Percentiles rank a stretch among this genome's conserved stretches.
Evolutionary conservation across 2,113 vertebrate species (phyloP).

Genomic region (Ammospiza nelsoni): DNA sequence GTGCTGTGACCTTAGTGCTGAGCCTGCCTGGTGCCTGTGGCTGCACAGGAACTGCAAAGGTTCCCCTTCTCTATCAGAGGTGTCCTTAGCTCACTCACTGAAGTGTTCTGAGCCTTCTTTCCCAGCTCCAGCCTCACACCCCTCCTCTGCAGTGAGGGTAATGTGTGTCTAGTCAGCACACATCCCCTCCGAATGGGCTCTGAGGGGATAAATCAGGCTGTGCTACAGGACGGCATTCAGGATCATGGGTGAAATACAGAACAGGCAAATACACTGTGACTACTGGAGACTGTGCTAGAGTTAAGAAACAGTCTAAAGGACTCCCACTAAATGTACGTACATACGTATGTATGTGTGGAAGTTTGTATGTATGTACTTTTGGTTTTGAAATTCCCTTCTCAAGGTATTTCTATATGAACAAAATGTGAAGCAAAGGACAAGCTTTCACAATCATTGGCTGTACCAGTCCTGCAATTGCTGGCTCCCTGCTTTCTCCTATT

Average conservation of each 20-base stretch:
- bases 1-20: neutral
- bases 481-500: neutral
- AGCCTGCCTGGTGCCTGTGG: neutral
- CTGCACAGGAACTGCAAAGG: neutral
- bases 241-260: neutral
- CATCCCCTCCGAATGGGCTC: neutral
- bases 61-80: neutral
- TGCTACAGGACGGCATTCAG: neutral
- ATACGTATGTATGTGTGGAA: too few species aligned
- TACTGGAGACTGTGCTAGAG: neutral
- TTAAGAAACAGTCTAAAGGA: neutral
- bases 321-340: too few species aligned
- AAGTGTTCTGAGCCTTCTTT: neutral
- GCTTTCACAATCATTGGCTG: neutral
- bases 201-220: neutral
- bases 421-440: neutral
- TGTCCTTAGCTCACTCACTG: neutral
- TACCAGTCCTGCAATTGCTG: neutral
- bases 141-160: neutral
- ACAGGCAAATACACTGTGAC: neutral
- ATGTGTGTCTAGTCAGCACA: neutral
- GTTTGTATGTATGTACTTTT: neutral
- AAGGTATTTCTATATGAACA: neutral
- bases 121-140: neutral
- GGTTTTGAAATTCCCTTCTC: neutral